phyloP scores from a whole-genome alignment of 1,140 invertebrate species.

The Hirudo medicinalis region DNA sequence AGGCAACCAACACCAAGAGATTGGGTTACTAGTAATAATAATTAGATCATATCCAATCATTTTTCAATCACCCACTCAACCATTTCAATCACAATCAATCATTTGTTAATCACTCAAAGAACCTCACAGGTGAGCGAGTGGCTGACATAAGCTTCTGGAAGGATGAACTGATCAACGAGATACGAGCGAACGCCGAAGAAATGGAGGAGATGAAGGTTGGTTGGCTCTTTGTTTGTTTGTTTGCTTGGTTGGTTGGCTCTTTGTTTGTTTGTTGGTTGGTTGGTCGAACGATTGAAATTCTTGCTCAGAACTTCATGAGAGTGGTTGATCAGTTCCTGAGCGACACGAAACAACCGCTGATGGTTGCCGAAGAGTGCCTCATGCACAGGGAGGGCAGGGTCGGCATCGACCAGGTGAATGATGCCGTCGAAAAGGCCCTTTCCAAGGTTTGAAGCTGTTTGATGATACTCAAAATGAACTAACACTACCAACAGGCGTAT shows the following conservation, averaged over 20 bases:
- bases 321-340: constrained; percentile 66
- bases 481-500: no score
- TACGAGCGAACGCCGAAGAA: constrained; percentile 68
- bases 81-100: not conserved
- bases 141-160: constrained; percentile 87
- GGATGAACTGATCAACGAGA: constrained; percentile 68
- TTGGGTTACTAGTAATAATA: constrained; percentile 30
- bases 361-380: constrained; percentile 79
- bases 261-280: not conserved
- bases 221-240: not conserved
- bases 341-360: constrained; percentile 72
- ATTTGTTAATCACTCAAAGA: not conserved
- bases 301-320: constrained; percentile 53
- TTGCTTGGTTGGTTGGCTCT: not conserved
- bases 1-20: constrained; percentile 38
- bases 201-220: constrained; percentile 51
- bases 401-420: constrained; percentile 68
- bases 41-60: not conserved
- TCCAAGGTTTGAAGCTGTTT: constrained; percentile 43
- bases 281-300: not conserved
- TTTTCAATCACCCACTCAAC: not conserved
- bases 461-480: not conserved
- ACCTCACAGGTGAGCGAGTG: constrained; percentile 58
- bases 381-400: constrained; percentile 74
- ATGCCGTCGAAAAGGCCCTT: constrained; percentile 64